Percentiles rank a stretch among this genome's conserved stretches.
Evolutionary conservation across 2,888 invertebrate species (phyloP).

Genomic region (Myopa testacea): DNA sequence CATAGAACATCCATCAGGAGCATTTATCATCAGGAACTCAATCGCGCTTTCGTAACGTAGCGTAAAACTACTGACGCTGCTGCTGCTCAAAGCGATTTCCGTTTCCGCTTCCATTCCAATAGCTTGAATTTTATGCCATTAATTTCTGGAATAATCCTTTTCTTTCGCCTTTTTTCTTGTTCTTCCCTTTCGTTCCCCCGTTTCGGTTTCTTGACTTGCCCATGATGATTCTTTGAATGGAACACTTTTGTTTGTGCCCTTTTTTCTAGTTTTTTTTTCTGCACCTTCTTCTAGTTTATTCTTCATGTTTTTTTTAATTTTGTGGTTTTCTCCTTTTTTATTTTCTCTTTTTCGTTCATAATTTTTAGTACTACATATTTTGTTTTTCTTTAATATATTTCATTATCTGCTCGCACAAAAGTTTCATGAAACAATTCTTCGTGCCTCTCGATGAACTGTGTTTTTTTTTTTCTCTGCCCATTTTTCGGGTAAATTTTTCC

Average conservation of each 20-base stretch:
- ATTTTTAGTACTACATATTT: too few species aligned
- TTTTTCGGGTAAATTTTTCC: too few species aligned
- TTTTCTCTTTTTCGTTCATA: too few species aligned
- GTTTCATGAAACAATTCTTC: too few species aligned
- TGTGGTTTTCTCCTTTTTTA: too few species aligned
- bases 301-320: neutral
- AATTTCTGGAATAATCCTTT: constrained; percentile 28
- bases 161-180: neutral
- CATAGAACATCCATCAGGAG: too few species aligned
- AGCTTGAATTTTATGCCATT: constrained; percentile 21
- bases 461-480: too few species aligned
- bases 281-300: neutral
- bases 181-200: neutral
- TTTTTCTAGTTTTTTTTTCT: neutral
- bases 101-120: constrained; percentile 35
- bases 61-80: neutral
- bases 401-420: too few species aligned
- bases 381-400: neutral
- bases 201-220: neutral
- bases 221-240: too few species aligned
- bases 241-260: neutral
- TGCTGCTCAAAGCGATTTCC: neutral
- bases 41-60: neutral
- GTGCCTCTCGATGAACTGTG: too few species aligned
- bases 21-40: too few species aligned